Base-by-base conservation (phyloP, 2,888 invertebrate genomes). In the Oxytorus armatus region DNA sequence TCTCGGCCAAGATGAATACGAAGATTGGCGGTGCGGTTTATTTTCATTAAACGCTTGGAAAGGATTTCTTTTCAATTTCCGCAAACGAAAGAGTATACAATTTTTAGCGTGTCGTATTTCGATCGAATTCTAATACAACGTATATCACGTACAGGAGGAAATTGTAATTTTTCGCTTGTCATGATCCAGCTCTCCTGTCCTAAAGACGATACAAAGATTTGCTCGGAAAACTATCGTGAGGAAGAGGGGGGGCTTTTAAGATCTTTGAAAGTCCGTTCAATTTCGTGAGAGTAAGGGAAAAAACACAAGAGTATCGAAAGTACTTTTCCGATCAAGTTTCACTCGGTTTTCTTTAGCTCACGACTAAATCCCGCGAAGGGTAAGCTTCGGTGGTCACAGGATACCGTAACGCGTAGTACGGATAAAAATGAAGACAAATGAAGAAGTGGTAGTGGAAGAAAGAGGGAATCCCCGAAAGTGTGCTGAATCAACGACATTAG, bases 261-360 rank as follows among this genome's bases (percentile, higher is more conserved):
- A 18, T 18, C n/a, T 10, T 14, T n/a, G 18, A 25, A 61, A 25
- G 23, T 75, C 16, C 39, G 39, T 76, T 76, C 61, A 61, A 73
- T 80, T 66, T 63, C 76, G 63, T 47, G 23, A 18, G 42, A 53
- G 16, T 33, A 51, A 23, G 23, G 53, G 21, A n/a, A 49, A 33
- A 11, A 65, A 65, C 29, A 49, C 25, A 61, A 21, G 23, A 10
- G 16, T 61, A 61, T 23, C 36, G 18, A 36, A 63, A 53, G 51
- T 63, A 73, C 55, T 63, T 63, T 73, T 53, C n/a, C 73, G 42
- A 73, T 73, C 53, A 49, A 73, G 51, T 47, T 61, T 61, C 25
- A 39, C 61, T 73, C 42, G 33, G 25, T 25, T 44, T 14, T 42
- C 14, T 21, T 63, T 76, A 23, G 21, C 10, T 77, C 55, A 3